These are phyloP conservation scores for Brachionus calyciflorus DNA, from an alignment of 1,140 invertebrate species.

Conservation along the genomic window DNA sequence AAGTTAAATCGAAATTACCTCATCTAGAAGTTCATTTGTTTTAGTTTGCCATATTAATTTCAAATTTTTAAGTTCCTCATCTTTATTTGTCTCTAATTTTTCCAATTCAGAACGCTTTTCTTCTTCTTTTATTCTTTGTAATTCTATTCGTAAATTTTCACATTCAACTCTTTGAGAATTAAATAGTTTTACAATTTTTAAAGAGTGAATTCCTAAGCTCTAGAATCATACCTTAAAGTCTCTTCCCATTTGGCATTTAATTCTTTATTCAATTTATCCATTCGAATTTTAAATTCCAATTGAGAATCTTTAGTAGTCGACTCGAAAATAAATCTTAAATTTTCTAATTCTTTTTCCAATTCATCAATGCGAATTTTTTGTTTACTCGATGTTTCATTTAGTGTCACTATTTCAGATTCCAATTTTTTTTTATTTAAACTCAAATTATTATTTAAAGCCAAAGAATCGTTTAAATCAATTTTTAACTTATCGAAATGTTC, in stretches of 20 bases:
- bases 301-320: background rate
- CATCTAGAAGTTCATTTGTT: constrained; percentile 51
- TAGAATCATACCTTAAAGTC: constrained; percentile 54
- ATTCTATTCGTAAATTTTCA: constrained; percentile 51
- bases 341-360: constrained; percentile 41
- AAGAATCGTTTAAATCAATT: constrained; percentile 49
- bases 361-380: constrained; percentile 23
- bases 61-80: constrained; percentile 52
- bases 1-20: background rate
- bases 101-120: constrained; percentile 55
- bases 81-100: constrained; percentile 53
- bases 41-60: constrained; percentile 53
- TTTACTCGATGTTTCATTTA: background rate
- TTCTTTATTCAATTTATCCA: constrained; percentile 53
- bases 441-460: constrained; percentile 47
- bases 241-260: constrained; percentile 57
- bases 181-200: background rate
- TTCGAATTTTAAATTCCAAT: constrained; percentile 52
- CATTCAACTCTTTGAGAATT: constrained; percentile 51
- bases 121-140: constrained; percentile 54
- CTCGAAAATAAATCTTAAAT: constrained; percentile 28
- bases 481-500: constrained; percentile 50
- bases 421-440: constrained; percentile 42
- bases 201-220: background rate
- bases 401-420: background rate